These are phyloP conservation scores for Drosophila emarginata DNA, from an alignment of 2,888 invertebrate genomes.

Conservation along the genomic window DNA sequence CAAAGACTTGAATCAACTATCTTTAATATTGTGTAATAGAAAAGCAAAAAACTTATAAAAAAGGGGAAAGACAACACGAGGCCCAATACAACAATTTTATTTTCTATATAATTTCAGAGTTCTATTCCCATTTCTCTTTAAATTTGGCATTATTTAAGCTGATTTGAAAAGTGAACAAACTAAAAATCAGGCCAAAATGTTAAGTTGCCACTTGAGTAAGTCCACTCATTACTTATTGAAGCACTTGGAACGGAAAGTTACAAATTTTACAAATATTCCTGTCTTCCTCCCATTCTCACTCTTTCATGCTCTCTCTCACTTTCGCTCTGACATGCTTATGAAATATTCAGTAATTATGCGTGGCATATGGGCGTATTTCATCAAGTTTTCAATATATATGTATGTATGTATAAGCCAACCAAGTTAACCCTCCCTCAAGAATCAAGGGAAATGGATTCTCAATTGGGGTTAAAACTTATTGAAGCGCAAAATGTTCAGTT, in stretches of 20 bases:
- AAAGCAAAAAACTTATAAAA: too few relatives aligned
- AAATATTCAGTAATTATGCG: conserved; percentile 58
- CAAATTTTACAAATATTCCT: conserved; percentile 38
- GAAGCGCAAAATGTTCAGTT: conserved; percentile 52
- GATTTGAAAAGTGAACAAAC: neutral
- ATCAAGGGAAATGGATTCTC: conserved; percentile 31
- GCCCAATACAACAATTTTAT: too few relatives aligned
- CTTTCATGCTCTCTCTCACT: neutral
- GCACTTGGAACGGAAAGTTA: conserved; percentile 59
- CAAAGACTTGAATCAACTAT: too few relatives aligned
- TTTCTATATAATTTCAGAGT: too few relatives aligned
- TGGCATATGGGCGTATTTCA: conserved; percentile 68
- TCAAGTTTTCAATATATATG: conserved; percentile 47
- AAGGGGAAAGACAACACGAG: too few relatives aligned
- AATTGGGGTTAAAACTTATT: conserved; percentile 68
- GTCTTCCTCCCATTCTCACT: neutral
- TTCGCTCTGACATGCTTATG: neutral
- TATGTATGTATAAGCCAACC: neutral
- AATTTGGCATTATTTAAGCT: neutral
- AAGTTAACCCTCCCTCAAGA: conserved; percentile 35
- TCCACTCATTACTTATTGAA: conserved; percentile 65
- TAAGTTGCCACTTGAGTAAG: conserved; percentile 11
- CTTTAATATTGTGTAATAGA: too few relatives aligned
- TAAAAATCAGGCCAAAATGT: conserved; percentile 14
- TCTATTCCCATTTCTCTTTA: neutral